Percentiles rank a stretch among this genome's conserved stretches.
Conservation (phyloP, 2,888 invertebrate genomes). For the Onchidella celtica region DNA sequence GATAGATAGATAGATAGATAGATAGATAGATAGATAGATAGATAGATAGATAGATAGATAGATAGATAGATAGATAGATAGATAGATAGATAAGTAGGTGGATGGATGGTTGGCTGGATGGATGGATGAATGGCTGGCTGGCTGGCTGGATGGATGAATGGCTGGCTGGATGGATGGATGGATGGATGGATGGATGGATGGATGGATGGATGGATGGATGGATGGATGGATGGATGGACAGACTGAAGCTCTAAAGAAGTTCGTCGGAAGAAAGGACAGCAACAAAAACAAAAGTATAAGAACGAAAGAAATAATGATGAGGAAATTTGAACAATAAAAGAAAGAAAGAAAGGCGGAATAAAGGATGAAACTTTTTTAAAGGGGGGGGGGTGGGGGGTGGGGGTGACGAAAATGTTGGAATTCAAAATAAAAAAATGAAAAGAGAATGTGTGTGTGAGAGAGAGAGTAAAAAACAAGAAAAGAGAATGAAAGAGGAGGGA, state of each 20-base stretch:
- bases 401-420: neutral
- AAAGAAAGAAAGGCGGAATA: neutral
- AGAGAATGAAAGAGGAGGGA: conserved; percentile 5
- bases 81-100: no score
- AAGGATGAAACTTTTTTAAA: neutral
- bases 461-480: neutral
- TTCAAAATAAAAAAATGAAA: neutral
- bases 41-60: neutral
- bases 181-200: neutral
- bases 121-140: no score
- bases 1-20: no score
- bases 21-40: no score
- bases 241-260: no score
- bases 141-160: no score
- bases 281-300: neutral
- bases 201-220: neutral
- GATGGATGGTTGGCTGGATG: no score
- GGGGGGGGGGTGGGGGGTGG: neutral
- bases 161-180: neutral
- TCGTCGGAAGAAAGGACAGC: no score
- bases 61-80: no score
- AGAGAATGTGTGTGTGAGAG: neutral
- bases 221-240: no score
- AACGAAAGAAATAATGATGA: neutral
- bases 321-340: neutral